Evolutionary conservation across 2,113 vertebrate species (phyloP).

Genomic region (Corythoichthys intestinalis): DNA sequence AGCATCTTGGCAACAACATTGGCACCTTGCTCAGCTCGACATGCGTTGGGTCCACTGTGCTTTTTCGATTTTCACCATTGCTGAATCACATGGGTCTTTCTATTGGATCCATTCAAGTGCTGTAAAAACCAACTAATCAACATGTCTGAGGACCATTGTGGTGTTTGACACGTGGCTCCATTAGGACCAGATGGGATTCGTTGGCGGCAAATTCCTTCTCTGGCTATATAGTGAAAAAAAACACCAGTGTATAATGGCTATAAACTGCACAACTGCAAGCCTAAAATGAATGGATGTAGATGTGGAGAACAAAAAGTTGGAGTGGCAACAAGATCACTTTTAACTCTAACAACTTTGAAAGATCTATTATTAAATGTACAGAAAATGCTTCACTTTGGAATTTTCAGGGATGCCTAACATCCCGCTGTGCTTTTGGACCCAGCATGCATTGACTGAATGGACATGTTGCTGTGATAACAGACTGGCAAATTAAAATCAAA

Average conservation of each 20-base stretch:
- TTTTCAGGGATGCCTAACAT: neutral
- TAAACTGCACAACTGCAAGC: slow-evolving; percentile 12
- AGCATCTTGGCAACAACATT: no score
- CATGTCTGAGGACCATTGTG: neutral
- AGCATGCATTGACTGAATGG: neutral
- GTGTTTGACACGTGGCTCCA: neutral
- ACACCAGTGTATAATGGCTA: slow-evolving; percentile 12
- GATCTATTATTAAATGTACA: no score
- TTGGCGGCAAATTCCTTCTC: slow-evolving; percentile 32
- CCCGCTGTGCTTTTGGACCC: neutral
- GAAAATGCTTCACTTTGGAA: neutral
- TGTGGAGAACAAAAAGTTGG: slow-evolving; percentile 16
- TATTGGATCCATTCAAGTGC: neutral
- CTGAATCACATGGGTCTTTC: neutral
- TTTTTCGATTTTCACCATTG: neutral
- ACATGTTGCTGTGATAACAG: neutral
- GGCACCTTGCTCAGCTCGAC: no score
- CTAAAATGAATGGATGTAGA: slow-evolving; percentile 20
- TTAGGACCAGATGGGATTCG: slow-evolving; percentile 34
- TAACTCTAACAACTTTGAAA: no score
- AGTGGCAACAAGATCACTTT: neutral
- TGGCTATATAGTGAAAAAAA: slow-evolving; percentile 14
- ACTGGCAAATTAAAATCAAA: neutral
- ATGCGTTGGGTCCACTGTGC: neutral
- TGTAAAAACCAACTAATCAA: neutral